These are phyloP conservation scores for Archips xylosteana DNA, from an alignment of 2,888 invertebrate genomes.

Conservation along the genomic window DNA sequence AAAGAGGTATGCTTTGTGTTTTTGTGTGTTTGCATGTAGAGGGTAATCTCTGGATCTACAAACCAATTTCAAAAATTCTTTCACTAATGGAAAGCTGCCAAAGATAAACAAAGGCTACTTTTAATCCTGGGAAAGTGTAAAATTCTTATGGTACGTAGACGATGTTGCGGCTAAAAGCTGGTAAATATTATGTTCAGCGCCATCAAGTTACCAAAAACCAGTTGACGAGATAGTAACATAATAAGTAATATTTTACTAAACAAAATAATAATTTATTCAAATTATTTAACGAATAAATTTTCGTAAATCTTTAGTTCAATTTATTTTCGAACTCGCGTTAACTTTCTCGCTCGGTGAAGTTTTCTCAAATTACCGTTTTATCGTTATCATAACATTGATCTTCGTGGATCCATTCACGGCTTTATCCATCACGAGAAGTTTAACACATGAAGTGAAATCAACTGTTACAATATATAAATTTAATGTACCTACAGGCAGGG, in stretches of 20 bases:
- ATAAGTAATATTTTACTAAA: background rate
- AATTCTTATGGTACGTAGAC: too few relatives aligned
- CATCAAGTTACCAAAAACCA: too few relatives aligned
- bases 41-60: too few relatives aligned
- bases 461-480: background rate
- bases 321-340: slow-evolving; percentile 18
- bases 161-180: too few relatives aligned
- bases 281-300: slow-evolving; percentile 10
- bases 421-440: slow-evolving; percentile 8
- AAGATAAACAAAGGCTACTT: too few relatives aligned
- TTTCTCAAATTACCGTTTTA: slow-evolving; percentile 19
- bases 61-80: too few relatives aligned
- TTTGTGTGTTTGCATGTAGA: too few relatives aligned
- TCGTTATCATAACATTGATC: slow-evolving; percentile 37
- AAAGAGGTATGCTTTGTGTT: too few relatives aligned
- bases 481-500: background rate
- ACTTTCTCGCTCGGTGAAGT: slow-evolving; percentile 26
- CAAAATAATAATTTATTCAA: slow-evolving; percentile 11
- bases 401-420: background rate
- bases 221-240: too few relatives aligned
- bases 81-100: too few relatives aligned
- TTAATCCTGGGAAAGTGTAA: too few relatives aligned
- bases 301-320: slow-evolving; percentile 19
- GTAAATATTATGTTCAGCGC: too few relatives aligned
- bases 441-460: background rate